Evolutionary conservation across 2,797 vertebrate genomes (phyloP).

Genomic region (Brotula barbata): DNA sequence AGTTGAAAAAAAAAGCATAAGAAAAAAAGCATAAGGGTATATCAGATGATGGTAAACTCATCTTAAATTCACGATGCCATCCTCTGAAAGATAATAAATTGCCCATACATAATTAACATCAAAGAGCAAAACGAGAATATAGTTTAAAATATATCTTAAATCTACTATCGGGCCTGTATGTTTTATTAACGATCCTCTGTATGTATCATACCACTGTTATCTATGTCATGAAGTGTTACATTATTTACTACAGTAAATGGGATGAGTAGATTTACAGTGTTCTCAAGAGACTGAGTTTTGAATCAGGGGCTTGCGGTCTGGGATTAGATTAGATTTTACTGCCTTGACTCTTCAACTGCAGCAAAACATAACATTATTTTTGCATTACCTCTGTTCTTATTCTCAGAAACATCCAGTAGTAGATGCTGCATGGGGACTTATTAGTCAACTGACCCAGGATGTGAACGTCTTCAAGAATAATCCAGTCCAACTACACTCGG

Average conservation of each 20-base stretch:
- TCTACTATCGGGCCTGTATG: conserved; percentile 52
- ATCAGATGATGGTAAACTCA: conserved; percentile 15
- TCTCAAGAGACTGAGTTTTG: conserved; percentile 28
- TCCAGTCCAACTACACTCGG: too few species aligned
- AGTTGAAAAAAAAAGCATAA: too few species aligned
- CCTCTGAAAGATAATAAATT: conserved; percentile 47
- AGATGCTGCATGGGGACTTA: too few species aligned
- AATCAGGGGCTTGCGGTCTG: conserved; percentile 20
- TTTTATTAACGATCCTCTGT: conserved; percentile 67
- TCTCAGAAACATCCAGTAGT: conserved; percentile 3
- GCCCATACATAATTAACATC: conserved; percentile 64
- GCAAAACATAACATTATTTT: too few species aligned
- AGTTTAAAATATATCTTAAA: too few species aligned
- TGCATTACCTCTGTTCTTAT: conserved; percentile 34
- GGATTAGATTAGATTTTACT: conserved; percentile 3
- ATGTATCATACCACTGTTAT: conserved; percentile 59
- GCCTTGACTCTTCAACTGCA: conserved; percentile 7
- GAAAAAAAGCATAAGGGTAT: background rate
- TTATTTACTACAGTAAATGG: conserved; percentile 64
- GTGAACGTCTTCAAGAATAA: conserved; percentile 39
- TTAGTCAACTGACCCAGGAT: too few species aligned
- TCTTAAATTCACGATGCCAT: conserved; percentile 27
- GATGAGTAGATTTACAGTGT: conserved; percentile 48
- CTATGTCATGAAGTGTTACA: conserved; percentile 55
- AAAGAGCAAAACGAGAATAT: conserved; percentile 49